phyloP scores from a whole-genome alignment of 2,888 invertebrate species.

The Priocnemis perturbator region DNA sequence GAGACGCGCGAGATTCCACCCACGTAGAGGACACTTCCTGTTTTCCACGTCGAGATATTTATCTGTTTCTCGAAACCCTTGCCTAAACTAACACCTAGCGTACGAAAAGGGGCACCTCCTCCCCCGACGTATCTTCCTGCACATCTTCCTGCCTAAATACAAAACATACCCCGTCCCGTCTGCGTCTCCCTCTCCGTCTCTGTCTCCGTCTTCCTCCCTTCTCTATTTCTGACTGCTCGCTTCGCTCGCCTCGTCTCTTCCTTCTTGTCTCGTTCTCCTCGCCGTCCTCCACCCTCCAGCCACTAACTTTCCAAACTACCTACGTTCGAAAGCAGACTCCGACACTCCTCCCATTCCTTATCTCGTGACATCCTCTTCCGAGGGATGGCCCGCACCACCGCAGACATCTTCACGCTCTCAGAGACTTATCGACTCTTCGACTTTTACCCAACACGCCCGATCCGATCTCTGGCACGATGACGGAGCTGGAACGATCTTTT shows the following conservation, averaged over 20 bases:
- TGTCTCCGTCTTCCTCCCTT: constrained; percentile 14
- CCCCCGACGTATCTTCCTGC: constrained; percentile 58
- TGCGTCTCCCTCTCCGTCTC: constrained; percentile 23
- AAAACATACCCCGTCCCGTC: constrained; percentile 40
- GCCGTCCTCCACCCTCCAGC: constrained; percentile 7
- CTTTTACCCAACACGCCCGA: constrained; percentile 23
- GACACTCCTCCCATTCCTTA: constrained; percentile 49
- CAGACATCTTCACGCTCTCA: constrained; percentile 45
- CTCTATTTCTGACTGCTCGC: constrained; percentile 14
- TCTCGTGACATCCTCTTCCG: constrained; percentile 53
- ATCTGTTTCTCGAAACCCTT: constrained; percentile 68
- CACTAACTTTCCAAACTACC: constrained; percentile 49
- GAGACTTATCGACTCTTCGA: constrained; percentile 48
- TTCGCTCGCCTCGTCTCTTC: neutral
- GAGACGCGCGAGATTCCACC: constrained; percentile 52
- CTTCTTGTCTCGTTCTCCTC: neutral
- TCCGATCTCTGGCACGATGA: constrained; percentile 2
- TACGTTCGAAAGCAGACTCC: constrained; percentile 44
- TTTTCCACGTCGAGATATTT: constrained; percentile 61
- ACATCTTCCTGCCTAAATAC: constrained; percentile 57
- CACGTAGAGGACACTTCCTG: constrained; percentile 68
- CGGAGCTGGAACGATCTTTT: neutral
- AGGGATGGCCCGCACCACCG: constrained; percentile 37
- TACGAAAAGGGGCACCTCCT: constrained; percentile 55
- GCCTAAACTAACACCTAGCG: constrained; percentile 65